Base-by-base conservation (phyloP, 2,113 vertebrate species). In the Synchiropus splendidus region DNA sequence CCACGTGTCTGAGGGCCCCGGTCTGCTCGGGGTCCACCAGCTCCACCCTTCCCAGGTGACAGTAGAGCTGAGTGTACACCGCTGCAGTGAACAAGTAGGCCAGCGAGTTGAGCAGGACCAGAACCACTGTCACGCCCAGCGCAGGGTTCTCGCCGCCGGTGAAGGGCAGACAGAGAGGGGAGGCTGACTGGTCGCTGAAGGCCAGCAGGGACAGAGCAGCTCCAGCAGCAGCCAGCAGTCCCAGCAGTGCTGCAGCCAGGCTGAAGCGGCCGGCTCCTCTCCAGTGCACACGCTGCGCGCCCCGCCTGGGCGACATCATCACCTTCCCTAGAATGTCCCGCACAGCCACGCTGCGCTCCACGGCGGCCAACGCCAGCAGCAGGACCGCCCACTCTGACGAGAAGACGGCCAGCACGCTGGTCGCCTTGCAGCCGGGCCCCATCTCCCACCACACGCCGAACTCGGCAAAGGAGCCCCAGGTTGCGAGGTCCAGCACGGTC, bases 401-500 rank as follows among this genome's bases (percentile, higher is more conserved):
- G 67, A 96, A 96, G 40, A 97, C 83, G 0, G 92, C 93, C 21
- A 98, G 86, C 54, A 91, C 89, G 18, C 90, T 92, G 1, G 92
- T 85, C 13, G 83, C 67, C 79, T 86, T 87, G 72, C 95, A 99
- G 27, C 93, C 92, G 0, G 72, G 86, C 41, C 95, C 92, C 5
- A 86, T 91, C 78, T 99, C 95, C 95, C 95, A 99, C 90, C 90
- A 90, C 54, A 94, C 86, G 4, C 95, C 95, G 39, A 92, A 97
- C 51, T 91, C 87, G 0, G 91, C 87, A 32, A 99, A 99, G 42
- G 87, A 82, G 57, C 95, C 93, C 93, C 93, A 99, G 18, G 94
- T 94, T 34, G 88, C 83, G 0, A 86, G 80, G 54, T 99, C 95
- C 50, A 97, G 78, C 43, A 88, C 85, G 3, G 87, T 90, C 73